Evolutionary conservation across 2,797 vertebrate genomes (phyloP), one percentile per base, ranked within the genome.

Genomic region (Oophaga sylvatica): DNA sequence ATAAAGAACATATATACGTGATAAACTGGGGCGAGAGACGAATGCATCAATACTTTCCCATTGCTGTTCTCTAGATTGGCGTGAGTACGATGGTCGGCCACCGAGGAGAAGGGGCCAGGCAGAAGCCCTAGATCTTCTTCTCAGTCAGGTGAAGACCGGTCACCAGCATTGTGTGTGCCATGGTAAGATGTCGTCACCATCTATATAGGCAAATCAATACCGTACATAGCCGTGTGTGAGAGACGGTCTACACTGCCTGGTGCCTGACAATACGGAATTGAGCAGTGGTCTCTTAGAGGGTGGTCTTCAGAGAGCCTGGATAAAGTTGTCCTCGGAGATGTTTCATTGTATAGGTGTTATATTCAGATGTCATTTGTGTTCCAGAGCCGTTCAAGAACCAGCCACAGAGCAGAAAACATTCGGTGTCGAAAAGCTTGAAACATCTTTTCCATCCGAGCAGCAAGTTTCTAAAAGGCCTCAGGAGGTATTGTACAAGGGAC

Each of bases 401-500:
- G 16, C 85, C 93, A 17, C 96, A 97, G 89, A 95, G 95, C 91
- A 95, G 97, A 90, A 98, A 98, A 83, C 97, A 97, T 91, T 98
- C 97, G 0, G 96, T 98, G 11, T 98, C 97, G 89, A 98, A 98
- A 94, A 98, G 97, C 91, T 94, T 98, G 87, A 96, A 97, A 62
- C 96, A 97, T 87, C 97, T 98, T 88, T 98, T 98, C 92, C 97
- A 97, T 81, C 93, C 97, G 0, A 94, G 94, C 92, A 97, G 94
- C 95, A 98, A 97, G 93, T 98, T 97, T 88, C 95, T 98, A 79
- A 98, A 97, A 94, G 95, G 92, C 0, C 93, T 98, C 90, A 98
- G 97, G 93, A 96, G 97, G 97, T 98, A 77, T 56, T 77, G 48
- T 77, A 92, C 89, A 90, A 17, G 31, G 0, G 22, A 35, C n/a